Evolutionary conservation across 1,140 invertebrate genomes (phyloP).

Genomic region (Heliconius himera): DNA sequence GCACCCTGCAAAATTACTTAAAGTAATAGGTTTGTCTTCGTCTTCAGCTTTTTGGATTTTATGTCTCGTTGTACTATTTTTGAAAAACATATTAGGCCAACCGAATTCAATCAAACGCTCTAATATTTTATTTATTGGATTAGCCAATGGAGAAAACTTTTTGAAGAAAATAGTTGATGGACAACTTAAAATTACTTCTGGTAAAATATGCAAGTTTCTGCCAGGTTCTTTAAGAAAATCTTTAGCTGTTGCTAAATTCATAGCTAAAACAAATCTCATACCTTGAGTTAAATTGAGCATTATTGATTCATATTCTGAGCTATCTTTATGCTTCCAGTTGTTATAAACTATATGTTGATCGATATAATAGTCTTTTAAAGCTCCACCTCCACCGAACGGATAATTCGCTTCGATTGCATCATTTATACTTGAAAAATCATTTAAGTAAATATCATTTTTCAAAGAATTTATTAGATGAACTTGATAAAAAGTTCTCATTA

Average conservation of each 20-base stretch:
- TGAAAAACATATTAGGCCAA: slow-evolving; percentile 55
- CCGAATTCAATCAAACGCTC: slow-evolving; percentile 55
- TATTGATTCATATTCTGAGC: slow-evolving; percentile 45
- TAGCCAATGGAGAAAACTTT: slow-evolving; percentile 60
- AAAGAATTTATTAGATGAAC: slow-evolving; percentile 62
- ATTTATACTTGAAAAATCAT: slow-evolving; percentile 54
- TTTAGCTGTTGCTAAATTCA: slow-evolving; percentile 53
- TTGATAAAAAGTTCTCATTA: slow-evolving; percentile 69
- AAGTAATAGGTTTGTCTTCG: slow-evolving; percentile 48
- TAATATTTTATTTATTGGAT: slow-evolving; percentile 52
- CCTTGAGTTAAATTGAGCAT: slow-evolving; percentile 54
- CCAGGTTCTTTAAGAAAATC: slow-evolving; percentile 46
- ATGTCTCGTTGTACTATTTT: slow-evolving; percentile 45
- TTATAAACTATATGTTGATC: slow-evolving; percentile 55
- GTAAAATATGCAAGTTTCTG: slow-evolving; percentile 51
- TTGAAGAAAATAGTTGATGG: slow-evolving; percentile 67
- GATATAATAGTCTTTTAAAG: slow-evolving; percentile 64
- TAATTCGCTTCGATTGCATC: slow-evolving; percentile 57
- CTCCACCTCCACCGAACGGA: slow-evolving; percentile 55
- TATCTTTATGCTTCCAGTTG: slow-evolving; percentile 55
- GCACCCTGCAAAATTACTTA: slow-evolving; percentile 62
- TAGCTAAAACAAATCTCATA: slow-evolving; percentile 60
- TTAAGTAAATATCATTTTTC: slow-evolving; percentile 54
- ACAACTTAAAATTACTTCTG: slow-evolving; percentile 49
- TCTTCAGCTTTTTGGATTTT: slow-evolving; percentile 16